phyloP scores from a whole-genome alignment of 2,113 vertebrate species.

The Oceanodroma tethys region DNA sequence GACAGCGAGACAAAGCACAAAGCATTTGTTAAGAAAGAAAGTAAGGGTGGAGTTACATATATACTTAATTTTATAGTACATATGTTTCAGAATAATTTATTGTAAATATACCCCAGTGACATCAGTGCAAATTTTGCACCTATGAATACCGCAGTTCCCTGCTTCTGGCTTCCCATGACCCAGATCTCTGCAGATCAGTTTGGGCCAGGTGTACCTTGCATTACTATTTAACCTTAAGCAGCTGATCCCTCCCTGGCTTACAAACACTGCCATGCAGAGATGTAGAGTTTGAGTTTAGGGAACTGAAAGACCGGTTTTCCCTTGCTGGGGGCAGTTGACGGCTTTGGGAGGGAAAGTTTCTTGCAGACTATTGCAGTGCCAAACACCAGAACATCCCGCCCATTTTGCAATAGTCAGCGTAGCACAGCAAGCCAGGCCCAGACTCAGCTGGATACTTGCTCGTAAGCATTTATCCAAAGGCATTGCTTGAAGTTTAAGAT shows the following conservation, averaged over 20 bases:
- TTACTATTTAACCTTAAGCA: background rate
- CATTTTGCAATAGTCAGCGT: fast-evolving
- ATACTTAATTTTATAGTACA: background rate
- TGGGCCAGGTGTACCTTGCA: background rate
- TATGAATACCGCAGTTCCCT: background rate
- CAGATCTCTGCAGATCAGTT: background rate
- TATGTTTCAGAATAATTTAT: background rate
- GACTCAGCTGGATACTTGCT: background rate
- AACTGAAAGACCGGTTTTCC: background rate
- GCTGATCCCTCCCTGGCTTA: background rate
- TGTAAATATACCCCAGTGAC: background rate
- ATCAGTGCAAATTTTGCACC: background rate
- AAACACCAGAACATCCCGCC: background rate
- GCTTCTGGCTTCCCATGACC: background rate
- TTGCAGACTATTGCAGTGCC: background rate
- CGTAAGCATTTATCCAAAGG: background rate
- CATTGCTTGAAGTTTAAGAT: background rate
- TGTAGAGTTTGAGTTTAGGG: background rate
- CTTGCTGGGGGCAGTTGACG: background rate
- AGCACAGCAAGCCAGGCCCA: background rate
- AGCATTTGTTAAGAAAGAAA: background rate
- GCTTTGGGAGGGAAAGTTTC: background rate
- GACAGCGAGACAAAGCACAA: background rate
- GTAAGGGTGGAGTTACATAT: background rate
- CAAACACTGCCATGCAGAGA: background rate